Conservation (phyloP, 2,888 invertebrate genomes). For the Allolobophora icterica region DNA sequence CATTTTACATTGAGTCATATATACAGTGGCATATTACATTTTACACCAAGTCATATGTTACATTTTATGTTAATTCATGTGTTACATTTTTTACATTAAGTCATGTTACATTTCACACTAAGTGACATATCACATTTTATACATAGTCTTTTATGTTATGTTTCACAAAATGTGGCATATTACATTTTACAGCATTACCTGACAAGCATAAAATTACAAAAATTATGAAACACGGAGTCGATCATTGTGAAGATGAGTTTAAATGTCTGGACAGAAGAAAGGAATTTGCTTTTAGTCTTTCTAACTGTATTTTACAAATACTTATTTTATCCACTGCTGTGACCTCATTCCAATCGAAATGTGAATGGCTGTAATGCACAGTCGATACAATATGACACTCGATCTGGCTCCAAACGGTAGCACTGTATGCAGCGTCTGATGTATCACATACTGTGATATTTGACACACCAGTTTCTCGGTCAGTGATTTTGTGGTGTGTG, state of each 20-base stretch:
- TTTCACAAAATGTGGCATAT: background rate
- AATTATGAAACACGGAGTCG: background rate
- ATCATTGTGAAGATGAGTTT: background rate
- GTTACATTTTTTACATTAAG: background rate
- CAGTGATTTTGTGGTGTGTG: background rate
- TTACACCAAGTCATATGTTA: background rate
- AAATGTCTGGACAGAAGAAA: background rate
- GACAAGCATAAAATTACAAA: background rate
- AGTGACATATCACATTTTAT: background rate
- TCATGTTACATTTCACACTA: background rate
- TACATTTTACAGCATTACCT: background rate
- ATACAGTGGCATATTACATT: background rate
- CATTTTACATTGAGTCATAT: background rate
- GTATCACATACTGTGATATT: background rate
- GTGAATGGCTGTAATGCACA: background rate
- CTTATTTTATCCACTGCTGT: background rate
- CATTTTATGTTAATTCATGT: background rate
- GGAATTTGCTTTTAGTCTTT: background rate
- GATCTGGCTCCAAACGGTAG: background rate
- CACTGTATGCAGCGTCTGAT: background rate
- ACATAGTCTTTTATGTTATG: no score
- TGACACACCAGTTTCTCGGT: background rate
- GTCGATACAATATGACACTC: background rate
- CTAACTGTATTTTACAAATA: background rate
- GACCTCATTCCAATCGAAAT: background rate